Percentiles rank a stretch among this genome's conserved stretches.
phyloP scores from a whole-genome alignment of 2,113 vertebrate species.

The Tupaia tana region DNA sequence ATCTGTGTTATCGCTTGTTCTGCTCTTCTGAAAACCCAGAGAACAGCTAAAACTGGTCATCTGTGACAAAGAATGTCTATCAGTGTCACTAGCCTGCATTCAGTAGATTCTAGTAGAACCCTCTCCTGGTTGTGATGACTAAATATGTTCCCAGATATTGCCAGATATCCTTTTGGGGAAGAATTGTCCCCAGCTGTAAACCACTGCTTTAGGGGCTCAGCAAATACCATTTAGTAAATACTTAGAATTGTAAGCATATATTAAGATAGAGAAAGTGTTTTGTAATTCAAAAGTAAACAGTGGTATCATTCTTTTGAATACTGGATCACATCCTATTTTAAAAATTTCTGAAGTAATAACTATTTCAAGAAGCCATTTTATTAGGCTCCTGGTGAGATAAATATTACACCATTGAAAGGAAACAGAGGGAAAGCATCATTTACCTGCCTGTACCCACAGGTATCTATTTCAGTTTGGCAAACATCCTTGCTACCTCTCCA shows the following conservation, averaged over 20 bases:
- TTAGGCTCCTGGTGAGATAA: background rate
- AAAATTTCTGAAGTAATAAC: background rate
- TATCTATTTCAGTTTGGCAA: conserved; percentile 55
- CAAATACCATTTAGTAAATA: conserved; percentile 5
- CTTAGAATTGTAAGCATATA: background rate
- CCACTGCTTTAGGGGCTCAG: background rate
- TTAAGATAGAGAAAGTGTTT: background rate
- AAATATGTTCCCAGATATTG: background rate
- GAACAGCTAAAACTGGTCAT: background rate
- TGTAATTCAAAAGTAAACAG: conserved; percentile 26
- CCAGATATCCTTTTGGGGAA: background rate
- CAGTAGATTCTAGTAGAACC: background rate
- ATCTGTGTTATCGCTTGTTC: background rate
- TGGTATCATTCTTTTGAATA: conserved; percentile 13
- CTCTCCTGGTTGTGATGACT: background rate
- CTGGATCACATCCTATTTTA: background rate
- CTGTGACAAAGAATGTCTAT: background rate
- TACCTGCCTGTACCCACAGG: background rate
- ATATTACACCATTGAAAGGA: background rate
- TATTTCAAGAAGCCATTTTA: background rate
- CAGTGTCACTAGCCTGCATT: background rate
- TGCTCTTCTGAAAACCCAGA: background rate
- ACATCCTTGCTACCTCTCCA: conserved; percentile 20
- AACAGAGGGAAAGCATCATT: background rate
- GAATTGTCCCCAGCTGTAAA: background rate